Evolutionary conservation across 2,888 invertebrate species (phyloP).

Genomic region (Chloroclystis v-ata): DNA sequence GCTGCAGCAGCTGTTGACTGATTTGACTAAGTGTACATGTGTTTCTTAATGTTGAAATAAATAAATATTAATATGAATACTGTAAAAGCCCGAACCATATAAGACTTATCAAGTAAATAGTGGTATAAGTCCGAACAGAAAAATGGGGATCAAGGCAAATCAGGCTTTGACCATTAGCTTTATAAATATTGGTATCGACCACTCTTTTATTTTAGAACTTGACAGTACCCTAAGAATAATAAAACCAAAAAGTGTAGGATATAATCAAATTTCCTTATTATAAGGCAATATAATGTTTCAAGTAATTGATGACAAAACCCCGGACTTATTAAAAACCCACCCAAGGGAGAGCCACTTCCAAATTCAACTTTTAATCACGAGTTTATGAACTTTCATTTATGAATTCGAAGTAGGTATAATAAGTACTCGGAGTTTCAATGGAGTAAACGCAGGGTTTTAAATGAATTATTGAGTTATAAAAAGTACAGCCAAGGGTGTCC

Average conservation of each 20-base stretch:
- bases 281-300: background rate
- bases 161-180: too few relatives aligned
- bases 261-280: background rate
- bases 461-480: slow-evolving; percentile 36
- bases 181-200: too few relatives aligned
- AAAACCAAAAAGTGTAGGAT: background rate
- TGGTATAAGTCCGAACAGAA: too few relatives aligned
- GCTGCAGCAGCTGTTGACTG: too few relatives aligned
- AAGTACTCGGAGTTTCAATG: slow-evolving; percentile 16
- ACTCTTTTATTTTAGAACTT: too few relatives aligned
- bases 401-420: slow-evolving; percentile 7
- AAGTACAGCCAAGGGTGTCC: slow-evolving; percentile 30
- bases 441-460: slow-evolving; percentile 26
- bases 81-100: too few relatives aligned
- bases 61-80: too few relatives aligned
- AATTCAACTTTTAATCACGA: slow-evolving; percentile 24
- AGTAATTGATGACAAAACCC: slow-evolving; percentile 6
- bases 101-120: too few relatives aligned
- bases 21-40: too few relatives aligned
- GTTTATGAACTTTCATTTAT: slow-evolving; percentile 16
- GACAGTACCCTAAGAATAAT: background rate
- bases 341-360: slow-evolving; percentile 14
- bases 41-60: too few relatives aligned
- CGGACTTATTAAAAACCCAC: slow-evolving; percentile 13
- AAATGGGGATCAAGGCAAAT: too few relatives aligned